Evolutionary conservation across 2,113 vertebrate genomes (phyloP).

Genomic region (Petrocephalus zakoni): DNA sequence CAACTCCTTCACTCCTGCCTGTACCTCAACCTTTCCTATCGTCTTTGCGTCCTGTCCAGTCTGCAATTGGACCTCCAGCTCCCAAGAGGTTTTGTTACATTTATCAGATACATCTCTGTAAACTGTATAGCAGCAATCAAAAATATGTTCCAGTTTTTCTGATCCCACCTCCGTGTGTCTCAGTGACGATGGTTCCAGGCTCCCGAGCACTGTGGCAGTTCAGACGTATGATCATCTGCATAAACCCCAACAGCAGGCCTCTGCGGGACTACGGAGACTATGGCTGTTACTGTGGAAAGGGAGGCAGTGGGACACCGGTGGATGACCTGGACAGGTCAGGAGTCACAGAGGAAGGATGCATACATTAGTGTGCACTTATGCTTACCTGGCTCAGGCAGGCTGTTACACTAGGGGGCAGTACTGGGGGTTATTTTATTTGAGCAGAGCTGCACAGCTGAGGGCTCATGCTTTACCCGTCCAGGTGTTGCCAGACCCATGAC

Average conservation of each 20-base stretch:
- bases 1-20: background rate
- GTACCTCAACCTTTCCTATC: background rate
- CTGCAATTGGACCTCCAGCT: background rate
- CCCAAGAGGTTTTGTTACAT: background rate
- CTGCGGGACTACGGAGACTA: slow-evolving; percentile 51
- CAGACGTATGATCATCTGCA: slow-evolving; percentile 58
- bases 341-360: background rate
- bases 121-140: background rate
- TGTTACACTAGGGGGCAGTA: too few relatives aligned
- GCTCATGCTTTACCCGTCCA: too few relatives aligned
- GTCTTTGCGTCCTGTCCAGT: background rate
- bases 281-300: slow-evolving; percentile 73
- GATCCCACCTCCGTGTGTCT: background rate
- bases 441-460: too few relatives aligned
- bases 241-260: slow-evolving; percentile 50
- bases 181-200: slow-evolving; percentile 18
- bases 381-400: too few relatives aligned
- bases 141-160: background rate
- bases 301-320: slow-evolving; percentile 64
- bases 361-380: accelerated
- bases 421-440: too few relatives aligned
- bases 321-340: slow-evolving; percentile 68
- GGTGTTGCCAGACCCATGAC: slow-evolving; percentile 54
- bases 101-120: background rate
- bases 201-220: slow-evolving; percentile 56